These are phyloP conservation scores for Drosophila ercepeae DNA, from an alignment of 1,140 invertebrate genomes.

Conservation along the genomic window DNA sequence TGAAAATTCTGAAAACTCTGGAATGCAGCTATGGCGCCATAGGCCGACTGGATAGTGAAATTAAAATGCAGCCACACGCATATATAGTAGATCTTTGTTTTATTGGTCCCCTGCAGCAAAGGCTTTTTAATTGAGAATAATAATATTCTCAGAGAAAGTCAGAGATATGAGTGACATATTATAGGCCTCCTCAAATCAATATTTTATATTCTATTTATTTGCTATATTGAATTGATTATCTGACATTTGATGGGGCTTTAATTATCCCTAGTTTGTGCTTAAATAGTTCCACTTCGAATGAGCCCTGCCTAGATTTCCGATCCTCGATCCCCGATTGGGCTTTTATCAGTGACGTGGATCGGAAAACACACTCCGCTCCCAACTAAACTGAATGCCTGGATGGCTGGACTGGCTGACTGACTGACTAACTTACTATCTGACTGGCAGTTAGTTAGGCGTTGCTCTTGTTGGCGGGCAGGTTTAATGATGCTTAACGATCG, in stretches of 20 bases:
- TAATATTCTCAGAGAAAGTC: background rate
- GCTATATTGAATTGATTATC: too few relatives aligned
- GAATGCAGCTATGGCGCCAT: slow-evolving; percentile 36
- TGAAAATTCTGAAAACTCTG: slow-evolving; percentile 44
- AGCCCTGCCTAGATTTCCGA: slow-evolving; percentile 22
- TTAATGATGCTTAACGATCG: slow-evolving; percentile 65
- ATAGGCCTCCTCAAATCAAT: background rate
- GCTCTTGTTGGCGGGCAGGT: slow-evolving; percentile 51
- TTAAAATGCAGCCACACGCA: slow-evolving; percentile 52
- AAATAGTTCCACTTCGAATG: slow-evolving; percentile 33
- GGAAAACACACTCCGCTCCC: slow-evolving; percentile 46
- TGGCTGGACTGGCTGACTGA: slow-evolving; percentile 1
- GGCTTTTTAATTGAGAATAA: slow-evolving; percentile 3
- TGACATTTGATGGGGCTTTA: background rate
- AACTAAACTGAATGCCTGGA: slow-evolving; percentile 7
- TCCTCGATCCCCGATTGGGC: slow-evolving; percentile 30
- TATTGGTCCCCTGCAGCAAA: slow-evolving; percentile 8
- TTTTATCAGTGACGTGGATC: slow-evolving; percentile 54
- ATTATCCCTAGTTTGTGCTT: slow-evolving; percentile 5
- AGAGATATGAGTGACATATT: background rate
- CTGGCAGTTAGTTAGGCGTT: slow-evolving; percentile 38
- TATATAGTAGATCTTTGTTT: slow-evolving; percentile 10
- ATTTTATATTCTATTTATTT: too few relatives aligned
- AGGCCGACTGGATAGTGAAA: slow-evolving; percentile 32
- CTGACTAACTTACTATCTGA: slow-evolving; percentile 11